Evolutionary conservation across 2,888 invertebrate species (phyloP).

Genomic region (Andrena haemorrhoa): DNA sequence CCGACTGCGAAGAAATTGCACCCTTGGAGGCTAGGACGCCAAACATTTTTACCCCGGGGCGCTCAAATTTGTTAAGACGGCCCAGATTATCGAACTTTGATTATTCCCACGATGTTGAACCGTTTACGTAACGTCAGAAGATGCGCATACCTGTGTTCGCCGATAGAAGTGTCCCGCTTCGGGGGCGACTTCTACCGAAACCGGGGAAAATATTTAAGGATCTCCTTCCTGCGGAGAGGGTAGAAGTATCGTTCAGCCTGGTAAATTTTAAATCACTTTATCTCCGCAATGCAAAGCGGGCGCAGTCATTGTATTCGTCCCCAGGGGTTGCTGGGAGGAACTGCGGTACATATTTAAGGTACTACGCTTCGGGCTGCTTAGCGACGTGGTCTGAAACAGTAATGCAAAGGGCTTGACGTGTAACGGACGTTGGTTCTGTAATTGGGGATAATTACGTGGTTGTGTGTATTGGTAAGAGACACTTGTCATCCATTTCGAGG

Average conservation of each 20-base stretch:
- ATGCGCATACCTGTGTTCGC: background rate
- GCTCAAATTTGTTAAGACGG: too few species aligned
- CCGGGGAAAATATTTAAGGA: constrained; percentile 27
- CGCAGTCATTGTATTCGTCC: constrained; percentile 38
- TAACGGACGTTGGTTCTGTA: background rate
- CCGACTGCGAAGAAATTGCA: too few species aligned
- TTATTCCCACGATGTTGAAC: background rate
- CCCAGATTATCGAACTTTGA: background rate
- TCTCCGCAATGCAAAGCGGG: constrained; percentile 35
- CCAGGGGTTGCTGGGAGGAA: constrained; percentile 1
- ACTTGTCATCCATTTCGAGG: too few species aligned
- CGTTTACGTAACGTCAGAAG: background rate
- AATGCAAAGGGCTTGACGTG: background rate
- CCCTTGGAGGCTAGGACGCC: too few species aligned
- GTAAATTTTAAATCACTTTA: constrained; percentile 52
- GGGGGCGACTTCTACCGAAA: background rate
- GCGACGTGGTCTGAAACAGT: background rate
- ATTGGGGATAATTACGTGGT: background rate
- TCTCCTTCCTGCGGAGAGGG: constrained; percentile 6
- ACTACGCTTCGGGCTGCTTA: constrained; percentile 19
- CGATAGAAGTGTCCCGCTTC: background rate
- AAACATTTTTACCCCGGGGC: too few species aligned
- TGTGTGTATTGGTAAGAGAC: too few species aligned
- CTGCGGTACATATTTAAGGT: constrained; percentile 29
- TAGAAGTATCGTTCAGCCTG: constrained; percentile 16